These are phyloP conservation scores for Schizopygopsis malacanthus DNA, from an alignment of 2,797 vertebrate species.

Conservation along the genomic window DNA sequence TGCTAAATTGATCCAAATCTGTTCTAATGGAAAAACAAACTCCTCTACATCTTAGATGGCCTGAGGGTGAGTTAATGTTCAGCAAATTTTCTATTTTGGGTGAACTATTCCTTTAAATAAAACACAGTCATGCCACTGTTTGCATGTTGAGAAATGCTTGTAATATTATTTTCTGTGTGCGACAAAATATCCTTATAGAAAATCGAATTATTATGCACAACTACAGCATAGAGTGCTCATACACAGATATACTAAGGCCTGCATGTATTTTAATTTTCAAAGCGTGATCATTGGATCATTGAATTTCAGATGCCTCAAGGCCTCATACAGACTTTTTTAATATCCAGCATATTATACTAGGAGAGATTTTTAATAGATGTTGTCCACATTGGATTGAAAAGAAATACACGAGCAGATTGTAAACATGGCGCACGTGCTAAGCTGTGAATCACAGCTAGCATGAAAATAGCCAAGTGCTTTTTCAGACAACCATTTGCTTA, in stretches of 20 bases:
- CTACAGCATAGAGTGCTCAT: background rate
- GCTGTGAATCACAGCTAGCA: background rate
- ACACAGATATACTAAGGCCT: background rate
- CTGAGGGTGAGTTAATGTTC: background rate
- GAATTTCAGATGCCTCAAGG: constrained; percentile 5
- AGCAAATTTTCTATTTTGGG: background rate
- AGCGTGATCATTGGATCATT: background rate
- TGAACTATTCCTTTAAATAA: background rate
- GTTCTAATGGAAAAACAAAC: background rate
- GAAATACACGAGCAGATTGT: background rate
- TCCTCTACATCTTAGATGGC: background rate
- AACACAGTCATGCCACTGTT: background rate
- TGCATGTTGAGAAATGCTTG: background rate
- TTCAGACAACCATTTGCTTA: background rate
- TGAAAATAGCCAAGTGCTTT: background rate
- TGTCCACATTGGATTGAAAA: background rate
- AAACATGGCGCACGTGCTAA: background rate
- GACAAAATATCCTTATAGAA: background rate
- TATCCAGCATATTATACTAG: background rate
- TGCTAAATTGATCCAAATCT: background rate
- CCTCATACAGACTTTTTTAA: background rate
- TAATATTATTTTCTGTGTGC: constrained; percentile 9
- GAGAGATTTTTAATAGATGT: background rate
- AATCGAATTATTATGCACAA: background rate
- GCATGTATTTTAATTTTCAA: constrained; percentile 1